phyloP scores from a whole-genome alignment of 1,140 invertebrate genomes.

The Drosophila novamexicana region DNA sequence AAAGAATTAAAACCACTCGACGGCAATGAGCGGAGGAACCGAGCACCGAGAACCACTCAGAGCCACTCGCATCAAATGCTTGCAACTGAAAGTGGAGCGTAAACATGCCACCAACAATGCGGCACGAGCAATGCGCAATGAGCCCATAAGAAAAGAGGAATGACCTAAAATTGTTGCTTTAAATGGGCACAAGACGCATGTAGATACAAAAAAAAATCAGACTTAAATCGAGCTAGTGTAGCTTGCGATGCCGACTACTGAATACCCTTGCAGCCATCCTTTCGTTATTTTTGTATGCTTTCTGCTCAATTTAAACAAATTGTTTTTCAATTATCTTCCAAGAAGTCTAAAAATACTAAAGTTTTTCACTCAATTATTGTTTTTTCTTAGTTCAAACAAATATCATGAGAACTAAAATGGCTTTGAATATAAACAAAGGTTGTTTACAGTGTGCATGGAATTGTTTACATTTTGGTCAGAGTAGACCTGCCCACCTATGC shows the following conservation, averaged over 20 bases:
- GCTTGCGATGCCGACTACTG: background rate
- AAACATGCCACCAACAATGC: too few species aligned
- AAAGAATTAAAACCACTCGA: constrained; percentile 50
- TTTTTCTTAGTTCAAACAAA: too few species aligned
- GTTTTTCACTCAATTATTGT: too few species aligned
- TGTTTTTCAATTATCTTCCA: too few species aligned
- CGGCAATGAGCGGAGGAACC: constrained; percentile 9
- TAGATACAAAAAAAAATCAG: constrained; percentile 13
- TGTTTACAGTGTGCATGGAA: background rate
- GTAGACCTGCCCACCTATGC: too few species aligned
- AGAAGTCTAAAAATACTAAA: too few species aligned
- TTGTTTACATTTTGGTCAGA: too few species aligned
- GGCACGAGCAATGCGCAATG: constrained; percentile 40
- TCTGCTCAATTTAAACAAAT: too few species aligned
- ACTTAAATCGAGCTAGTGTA: background rate
- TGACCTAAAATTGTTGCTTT: constrained; percentile 69
- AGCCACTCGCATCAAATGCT: constrained; percentile 2
- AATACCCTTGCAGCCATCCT: constrained; percentile 16
- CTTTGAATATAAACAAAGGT: background rate
- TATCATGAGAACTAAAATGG: background rate
- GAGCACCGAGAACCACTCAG: constrained; percentile 6
- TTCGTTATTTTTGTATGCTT: too few species aligned
- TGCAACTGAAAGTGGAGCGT: constrained; percentile 3
- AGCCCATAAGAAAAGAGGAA: constrained; percentile 62
- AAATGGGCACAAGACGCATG: constrained; percentile 60